Evolutionary conservation across 2,113 vertebrate genomes (phyloP).

Genomic region (Mesocricetus auratus): DNA sequence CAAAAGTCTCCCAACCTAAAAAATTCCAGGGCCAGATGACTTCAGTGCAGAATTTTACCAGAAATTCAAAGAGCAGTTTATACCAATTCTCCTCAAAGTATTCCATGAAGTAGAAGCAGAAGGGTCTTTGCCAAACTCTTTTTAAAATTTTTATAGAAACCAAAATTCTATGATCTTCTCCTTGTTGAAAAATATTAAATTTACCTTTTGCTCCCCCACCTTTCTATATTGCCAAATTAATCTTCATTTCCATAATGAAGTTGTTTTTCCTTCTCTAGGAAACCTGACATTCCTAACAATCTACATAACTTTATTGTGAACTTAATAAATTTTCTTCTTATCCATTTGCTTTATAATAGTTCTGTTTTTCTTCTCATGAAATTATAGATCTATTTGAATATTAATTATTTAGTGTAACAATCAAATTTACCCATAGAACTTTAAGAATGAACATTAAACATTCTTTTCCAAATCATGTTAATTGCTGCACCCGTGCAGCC

Average conservation of each 20-base stretch:
- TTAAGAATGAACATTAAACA: not conserved
- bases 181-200: not conserved
- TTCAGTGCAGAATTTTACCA: too few relatives aligned
- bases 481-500: too few relatives aligned
- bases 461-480: not conserved
- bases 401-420: not conserved
- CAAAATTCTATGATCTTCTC: not conserved
- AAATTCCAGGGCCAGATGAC: too few relatives aligned
- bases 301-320: not conserved
- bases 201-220: too few relatives aligned
- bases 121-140: too few relatives aligned
- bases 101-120: too few relatives aligned
- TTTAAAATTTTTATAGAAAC: not conserved
- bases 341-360: not conserved
- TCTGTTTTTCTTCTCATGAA: too few relatives aligned
- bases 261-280: not conserved
- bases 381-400: not conserved
- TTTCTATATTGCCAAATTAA: not conserved
- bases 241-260: not conserved
- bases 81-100: too few relatives aligned
- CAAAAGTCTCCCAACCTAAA: too few relatives aligned
- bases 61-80: too few relatives aligned
- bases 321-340: not conserved
- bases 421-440: not conserved
- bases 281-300: not conserved